A percentile compares a stretch with the other conserved stretches of the same genome.
These are phyloP conservation scores for Synchiropus splendidus DNA, from an alignment of 2,113 vertebrate genomes.

Conservation along the genomic window DNA sequence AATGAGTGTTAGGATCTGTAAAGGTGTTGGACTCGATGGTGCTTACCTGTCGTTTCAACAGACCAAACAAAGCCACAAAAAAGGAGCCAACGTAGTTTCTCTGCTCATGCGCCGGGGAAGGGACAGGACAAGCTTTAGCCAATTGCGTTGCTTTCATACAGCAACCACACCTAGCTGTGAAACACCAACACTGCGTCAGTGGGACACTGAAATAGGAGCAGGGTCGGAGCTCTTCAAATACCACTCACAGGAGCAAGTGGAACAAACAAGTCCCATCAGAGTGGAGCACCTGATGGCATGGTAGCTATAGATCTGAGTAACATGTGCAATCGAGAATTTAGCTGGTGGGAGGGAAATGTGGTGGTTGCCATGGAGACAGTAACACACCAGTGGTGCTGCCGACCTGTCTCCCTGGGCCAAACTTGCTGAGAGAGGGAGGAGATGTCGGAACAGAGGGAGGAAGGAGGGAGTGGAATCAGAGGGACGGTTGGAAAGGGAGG, in stretches of 20 bases:
- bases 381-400: conserved; percentile 74
- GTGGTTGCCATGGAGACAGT: conserved; percentile 74
- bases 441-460: conserved; percentile 25
- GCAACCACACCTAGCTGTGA: conserved; percentile 49
- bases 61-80: conserved; percentile 17
- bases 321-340: conserved; percentile 42
- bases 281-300: conserved; percentile 41
- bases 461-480: conserved; percentile 22
- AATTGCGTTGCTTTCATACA: conserved; percentile 23
- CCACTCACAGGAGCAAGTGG: conserved; percentile 50
- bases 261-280: conserved; percentile 54
- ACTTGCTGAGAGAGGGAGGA: conserved; percentile 54
- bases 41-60: no score
- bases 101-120: conserved; percentile 29
- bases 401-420: conserved; percentile 69
- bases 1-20: no score
- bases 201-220: conserved; percentile 63
- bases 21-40: no score
- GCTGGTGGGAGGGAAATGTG: conserved; percentile 41
- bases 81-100: neutral
- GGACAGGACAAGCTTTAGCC: conserved; percentile 25
- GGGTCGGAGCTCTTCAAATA: conserved; percentile 56
- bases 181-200: conserved; percentile 45
- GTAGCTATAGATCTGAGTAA: neutral
- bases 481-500: conserved; percentile 15